phyloP scores from a whole-genome alignment of 2,113 vertebrate species.

The Sterrhoptilus dennistouni region DNA sequence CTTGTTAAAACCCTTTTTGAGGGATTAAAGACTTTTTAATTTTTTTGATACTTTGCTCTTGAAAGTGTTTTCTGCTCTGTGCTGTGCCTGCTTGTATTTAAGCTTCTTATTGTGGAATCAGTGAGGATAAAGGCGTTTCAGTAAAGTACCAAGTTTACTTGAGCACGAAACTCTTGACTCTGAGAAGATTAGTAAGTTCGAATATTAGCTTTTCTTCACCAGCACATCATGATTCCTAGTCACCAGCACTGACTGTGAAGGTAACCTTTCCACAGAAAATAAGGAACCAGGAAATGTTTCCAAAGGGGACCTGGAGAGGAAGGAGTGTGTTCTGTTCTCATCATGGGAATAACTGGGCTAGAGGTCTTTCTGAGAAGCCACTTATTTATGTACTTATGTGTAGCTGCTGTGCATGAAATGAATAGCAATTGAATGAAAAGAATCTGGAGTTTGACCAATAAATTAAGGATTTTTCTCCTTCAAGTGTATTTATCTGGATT shows the following conservation, averaged over 20 bases:
- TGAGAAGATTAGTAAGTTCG: neutral
- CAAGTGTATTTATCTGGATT: neutral
- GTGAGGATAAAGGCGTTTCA: conserved; percentile 9
- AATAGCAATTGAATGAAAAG: neutral
- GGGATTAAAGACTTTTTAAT: neutral
- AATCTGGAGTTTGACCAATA: neutral
- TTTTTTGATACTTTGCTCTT: neutral
- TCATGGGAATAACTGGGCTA: neutral
- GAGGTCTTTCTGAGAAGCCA: neutral
- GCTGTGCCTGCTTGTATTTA: neutral
- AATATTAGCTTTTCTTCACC: neutral
- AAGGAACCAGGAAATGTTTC: neutral
- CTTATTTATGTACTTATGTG: neutral
- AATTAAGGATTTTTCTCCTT: neutral
- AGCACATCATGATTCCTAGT: neutral
- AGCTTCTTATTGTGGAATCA: conserved; percentile 29
- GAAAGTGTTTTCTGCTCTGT: neutral
- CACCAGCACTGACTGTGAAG: neutral
- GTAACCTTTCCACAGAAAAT: neutral
- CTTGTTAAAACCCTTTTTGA: conserved; percentile 4
- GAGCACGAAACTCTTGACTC: neutral
- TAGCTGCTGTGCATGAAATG: neutral
- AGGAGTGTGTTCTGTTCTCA: neutral
- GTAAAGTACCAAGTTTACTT: conserved; percentile 11
- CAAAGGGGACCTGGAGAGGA: neutral